Conservation (phyloP, 2,797 vertebrate genomes). For the Sciurus carolinensis region DNA sequence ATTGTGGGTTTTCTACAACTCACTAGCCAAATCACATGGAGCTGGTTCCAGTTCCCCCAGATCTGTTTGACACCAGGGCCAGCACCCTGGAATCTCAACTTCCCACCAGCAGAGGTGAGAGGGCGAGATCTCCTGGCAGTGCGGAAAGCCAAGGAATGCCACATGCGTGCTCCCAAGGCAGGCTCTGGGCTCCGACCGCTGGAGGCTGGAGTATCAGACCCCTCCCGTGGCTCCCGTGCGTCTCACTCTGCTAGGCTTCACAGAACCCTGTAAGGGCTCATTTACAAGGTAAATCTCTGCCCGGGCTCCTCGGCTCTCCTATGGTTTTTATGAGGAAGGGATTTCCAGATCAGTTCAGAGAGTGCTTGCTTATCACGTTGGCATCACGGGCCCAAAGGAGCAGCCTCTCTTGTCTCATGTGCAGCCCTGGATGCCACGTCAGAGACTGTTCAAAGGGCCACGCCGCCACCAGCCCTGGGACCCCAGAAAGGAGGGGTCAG, state of each 20-base stretch:
- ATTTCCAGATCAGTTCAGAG: conserved; percentile 39
- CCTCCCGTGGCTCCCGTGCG: background rate
- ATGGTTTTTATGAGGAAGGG: conserved; percentile 31
- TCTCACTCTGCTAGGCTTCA: conserved; percentile 59
- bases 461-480: background rate
- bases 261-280: conserved; percentile 47
- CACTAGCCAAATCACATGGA: background rate
- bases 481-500: background rate
- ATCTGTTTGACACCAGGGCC: background rate
- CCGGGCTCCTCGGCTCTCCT: background rate
- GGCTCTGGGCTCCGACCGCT: background rate
- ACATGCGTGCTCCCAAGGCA: background rate
- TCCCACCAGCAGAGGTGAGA: background rate
- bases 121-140: background rate
- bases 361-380: background rate
- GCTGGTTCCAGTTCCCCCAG: background rate
- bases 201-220: background rate
- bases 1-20: background rate
- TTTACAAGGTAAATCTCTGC: conserved; percentile 62
- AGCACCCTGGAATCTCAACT: background rate
- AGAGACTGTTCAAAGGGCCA: background rate
- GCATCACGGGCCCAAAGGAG: background rate
- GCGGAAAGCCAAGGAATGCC: background rate
- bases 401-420: background rate
- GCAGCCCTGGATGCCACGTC: background rate